Conservation (phyloP, 2,888 invertebrate species). For the Leptinotarsa rubiginosa region DNA sequence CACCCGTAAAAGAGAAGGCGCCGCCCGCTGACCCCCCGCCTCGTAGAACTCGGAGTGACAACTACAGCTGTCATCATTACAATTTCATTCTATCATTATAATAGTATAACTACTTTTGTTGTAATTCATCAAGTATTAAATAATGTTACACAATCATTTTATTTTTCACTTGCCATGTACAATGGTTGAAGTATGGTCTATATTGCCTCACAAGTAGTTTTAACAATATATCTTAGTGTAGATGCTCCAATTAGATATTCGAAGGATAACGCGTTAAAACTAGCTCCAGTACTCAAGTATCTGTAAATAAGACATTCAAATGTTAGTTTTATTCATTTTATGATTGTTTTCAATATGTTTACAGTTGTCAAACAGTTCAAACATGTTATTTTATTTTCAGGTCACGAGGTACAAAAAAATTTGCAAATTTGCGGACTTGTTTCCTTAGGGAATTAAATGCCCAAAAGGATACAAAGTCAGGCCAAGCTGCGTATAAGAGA, state of each 20-base stretch:
- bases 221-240: not conserved
- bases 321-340: not conserved
- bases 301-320: not conserved
- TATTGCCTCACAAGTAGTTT: not conserved
- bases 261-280: not conserved
- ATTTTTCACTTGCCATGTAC: too few relatives aligned
- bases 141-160: too few relatives aligned
- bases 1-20: too few relatives aligned
- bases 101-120: too few relatives aligned
- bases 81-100: too few relatives aligned
- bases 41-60: too few relatives aligned
- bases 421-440: not conserved
- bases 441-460: not conserved
- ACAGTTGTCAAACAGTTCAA: not conserved
- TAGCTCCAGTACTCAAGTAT: not conserved
- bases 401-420: not conserved
- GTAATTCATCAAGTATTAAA: too few relatives aligned
- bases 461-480: constrained; percentile 4
- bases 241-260: not conserved
- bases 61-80: too few relatives aligned
- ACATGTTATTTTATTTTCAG: not conserved
- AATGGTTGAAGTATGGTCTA: not conserved
- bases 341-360: too few relatives aligned
- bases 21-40: too few relatives aligned
- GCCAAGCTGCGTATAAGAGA: constrained; percentile 10